Percentiles rank a stretch among this genome's conserved stretches.
Conservation (phyloP, 2,797 vertebrate genomes). For the Columba guinea region DNA sequence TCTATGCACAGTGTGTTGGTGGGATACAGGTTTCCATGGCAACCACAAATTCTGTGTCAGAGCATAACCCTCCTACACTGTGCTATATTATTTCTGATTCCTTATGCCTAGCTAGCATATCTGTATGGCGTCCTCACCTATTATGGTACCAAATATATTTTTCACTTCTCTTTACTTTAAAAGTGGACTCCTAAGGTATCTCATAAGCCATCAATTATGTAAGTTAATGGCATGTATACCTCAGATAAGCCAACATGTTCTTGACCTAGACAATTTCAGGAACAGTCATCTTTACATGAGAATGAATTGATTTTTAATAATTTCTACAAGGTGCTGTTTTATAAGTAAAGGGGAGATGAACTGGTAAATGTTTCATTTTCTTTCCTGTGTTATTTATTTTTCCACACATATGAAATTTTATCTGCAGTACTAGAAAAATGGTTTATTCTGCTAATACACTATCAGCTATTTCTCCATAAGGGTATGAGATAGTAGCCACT, state of each 20-base stretch:
- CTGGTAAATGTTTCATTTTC: not conserved
- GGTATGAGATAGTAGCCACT: not conserved
- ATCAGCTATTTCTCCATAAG: not conserved
- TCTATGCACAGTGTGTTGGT: not conserved
- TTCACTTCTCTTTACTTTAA: not conserved
- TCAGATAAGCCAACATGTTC: not conserved
- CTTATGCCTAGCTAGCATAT: not conserved
- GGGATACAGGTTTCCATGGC: conserved; percentile 1
- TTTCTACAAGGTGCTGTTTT: not conserved
- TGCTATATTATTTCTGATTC: not conserved
- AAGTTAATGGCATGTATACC: not conserved
- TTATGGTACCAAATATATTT: not conserved
- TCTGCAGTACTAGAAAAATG: not conserved
- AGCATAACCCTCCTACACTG: not conserved
- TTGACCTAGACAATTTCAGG: not conserved
- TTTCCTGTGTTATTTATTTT: not conserved
- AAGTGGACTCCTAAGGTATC: not conserved
- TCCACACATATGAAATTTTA: not conserved
- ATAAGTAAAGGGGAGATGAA: not conserved
- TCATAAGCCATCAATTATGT: not conserved
- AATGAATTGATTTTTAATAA: not conserved
- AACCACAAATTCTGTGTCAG: not conserved
- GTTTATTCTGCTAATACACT: not conserved
- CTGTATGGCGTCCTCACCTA: not conserved
- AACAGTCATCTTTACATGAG: not conserved